phyloP scores from a whole-genome alignment of 2,797 vertebrate species.

The Pseudochirops corinnae region DNA sequence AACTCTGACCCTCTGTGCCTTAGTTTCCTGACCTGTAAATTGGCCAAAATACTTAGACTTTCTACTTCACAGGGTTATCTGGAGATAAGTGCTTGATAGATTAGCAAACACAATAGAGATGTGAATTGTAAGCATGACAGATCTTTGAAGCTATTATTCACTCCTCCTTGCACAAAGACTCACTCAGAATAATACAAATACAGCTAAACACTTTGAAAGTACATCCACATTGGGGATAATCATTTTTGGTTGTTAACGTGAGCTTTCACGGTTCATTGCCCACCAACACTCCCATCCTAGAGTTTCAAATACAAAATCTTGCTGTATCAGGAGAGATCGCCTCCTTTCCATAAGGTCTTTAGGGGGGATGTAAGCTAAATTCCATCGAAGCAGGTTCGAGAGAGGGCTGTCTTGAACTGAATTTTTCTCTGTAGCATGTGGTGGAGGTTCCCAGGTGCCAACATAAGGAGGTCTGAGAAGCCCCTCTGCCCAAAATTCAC shows the following conservation, averaged over 20 bases:
- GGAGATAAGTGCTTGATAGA: neutral
- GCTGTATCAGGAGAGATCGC: neutral
- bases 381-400: neutral
- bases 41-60: neutral
- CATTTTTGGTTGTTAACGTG: neutral
- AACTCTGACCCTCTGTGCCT: neutral
- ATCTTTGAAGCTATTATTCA: neutral
- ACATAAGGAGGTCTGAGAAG: neutral
- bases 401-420: neutral
- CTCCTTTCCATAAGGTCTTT: neutral
- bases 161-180: neutral
- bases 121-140: neutral
- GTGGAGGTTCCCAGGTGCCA: slow-evolving; percentile 17
- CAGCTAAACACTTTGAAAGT: neutral
- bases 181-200: neutral
- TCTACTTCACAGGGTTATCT: neutral
- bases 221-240: neutral
- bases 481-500: slow-evolving; percentile 31
- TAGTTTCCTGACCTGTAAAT: neutral
- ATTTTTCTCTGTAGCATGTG: slow-evolving; percentile 17
- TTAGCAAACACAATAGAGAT: neutral
- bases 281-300: neutral
- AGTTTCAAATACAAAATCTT: neutral
- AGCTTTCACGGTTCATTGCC: neutral
- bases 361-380: neutral